Evolutionary conservation across 2,113 vertebrate genomes (phyloP), one percentile per base, ranked within the genome.

Genomic region (Cariama cristata): DNA sequence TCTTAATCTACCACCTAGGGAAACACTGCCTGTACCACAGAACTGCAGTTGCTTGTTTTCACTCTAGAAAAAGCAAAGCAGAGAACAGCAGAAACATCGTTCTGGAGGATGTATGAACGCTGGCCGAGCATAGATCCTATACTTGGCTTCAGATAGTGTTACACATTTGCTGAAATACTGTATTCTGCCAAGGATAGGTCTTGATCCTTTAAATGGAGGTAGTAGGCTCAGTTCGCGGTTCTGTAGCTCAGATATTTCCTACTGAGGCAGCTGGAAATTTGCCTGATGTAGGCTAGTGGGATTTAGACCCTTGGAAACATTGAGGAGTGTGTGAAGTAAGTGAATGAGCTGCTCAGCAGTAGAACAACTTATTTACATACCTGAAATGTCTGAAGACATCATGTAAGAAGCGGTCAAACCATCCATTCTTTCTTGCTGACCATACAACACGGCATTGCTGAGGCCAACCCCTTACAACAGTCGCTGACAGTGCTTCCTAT

Each of bases 201-300:
- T 97, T 26, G 3, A 15, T 64, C 50, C 69, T 95, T 93, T 79
- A 97, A 84, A 88, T 94, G 92, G 94, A 97, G 95, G 84, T 96
- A 50, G 86, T 96, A 90, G 86, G 79, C 72, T 77, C 76, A 50
- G 81, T 63, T 90, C 81, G 52, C 93, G 85, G 33, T 93, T 96
- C 95, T 94, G 28, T 86, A 20, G 63, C 53, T 86, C 59, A 66
- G 85, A 11, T 62, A 22, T 63, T 94, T 89, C 82, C 55, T 80
- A 35, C 56, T 86, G 81, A 93, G 79, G 85, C 82, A 88, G 20
- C 42, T 95, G 96, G 81, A 90, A 73, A 16, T 72, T 42, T 94
- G 72, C 80, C 89, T 89, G 56, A 21, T 52, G 50, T 35, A 62
- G 72, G 72, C 42, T 30, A 62, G 59, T 55, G 71, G 63, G 55